These are phyloP conservation scores for Athrips mouffetella DNA, from an alignment of 2,888 invertebrate species.

Conservation along the genomic window DNA sequence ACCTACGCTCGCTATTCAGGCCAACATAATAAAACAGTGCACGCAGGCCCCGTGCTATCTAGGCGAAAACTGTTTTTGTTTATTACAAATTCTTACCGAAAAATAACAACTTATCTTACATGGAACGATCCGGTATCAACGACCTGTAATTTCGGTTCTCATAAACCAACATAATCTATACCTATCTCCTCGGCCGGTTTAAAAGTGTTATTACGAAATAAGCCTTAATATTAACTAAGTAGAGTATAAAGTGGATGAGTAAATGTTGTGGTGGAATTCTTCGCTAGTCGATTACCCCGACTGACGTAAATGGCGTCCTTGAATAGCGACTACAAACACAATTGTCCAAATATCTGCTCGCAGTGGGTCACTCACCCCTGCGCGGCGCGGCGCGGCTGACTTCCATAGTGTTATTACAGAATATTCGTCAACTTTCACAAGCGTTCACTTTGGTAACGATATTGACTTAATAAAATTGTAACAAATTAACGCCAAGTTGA, in stretches of 20 bases:
- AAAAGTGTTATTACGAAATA: slow-evolving; percentile 24
- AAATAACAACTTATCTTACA: slow-evolving; percentile 5
- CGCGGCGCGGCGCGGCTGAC: too few species aligned
- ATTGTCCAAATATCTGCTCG: slow-evolving; percentile 63
- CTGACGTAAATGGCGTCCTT: slow-evolving; percentile 71
- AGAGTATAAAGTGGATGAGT: slow-evolving; percentile 40
- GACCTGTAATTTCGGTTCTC: slow-evolving; percentile 13
- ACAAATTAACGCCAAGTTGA: slow-evolving; percentile 24
- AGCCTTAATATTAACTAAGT: slow-evolving; percentile 33
- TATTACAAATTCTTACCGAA: background rate
- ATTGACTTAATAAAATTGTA: slow-evolving; percentile 27
- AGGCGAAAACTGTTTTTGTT: background rate
- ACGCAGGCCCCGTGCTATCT: background rate
- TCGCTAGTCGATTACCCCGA: slow-evolving; percentile 43
- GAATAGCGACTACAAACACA: slow-evolving; percentile 64
- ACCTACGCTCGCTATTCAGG: background rate
- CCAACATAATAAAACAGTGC: slow-evolving; percentile 3
- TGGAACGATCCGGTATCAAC: slow-evolving; percentile 17
- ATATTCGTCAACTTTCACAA: background rate
- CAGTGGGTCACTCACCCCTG: slow-evolving; percentile 62
- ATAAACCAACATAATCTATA: slow-evolving; percentile 14
- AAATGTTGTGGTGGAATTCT: slow-evolving; percentile 28
- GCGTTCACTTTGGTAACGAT: slow-evolving; percentile 22
- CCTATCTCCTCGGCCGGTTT: slow-evolving; percentile 13
- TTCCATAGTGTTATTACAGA: slow-evolving; percentile 5